Evolutionary conservation across 2,888 invertebrate genomes (phyloP).

Genomic region (Volucella inanis): DNA sequence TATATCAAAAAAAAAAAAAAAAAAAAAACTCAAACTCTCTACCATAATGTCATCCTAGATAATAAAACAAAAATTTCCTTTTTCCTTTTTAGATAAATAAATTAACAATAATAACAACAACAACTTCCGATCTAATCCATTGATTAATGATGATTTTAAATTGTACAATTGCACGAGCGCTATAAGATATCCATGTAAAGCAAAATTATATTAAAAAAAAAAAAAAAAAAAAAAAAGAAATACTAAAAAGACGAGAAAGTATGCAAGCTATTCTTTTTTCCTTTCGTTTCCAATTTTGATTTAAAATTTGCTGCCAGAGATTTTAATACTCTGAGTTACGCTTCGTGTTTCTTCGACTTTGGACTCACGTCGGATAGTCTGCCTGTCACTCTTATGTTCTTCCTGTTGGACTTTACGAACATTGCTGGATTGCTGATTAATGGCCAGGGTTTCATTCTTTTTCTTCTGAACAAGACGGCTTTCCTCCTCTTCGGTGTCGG

Average conservation of each 20-base stretch:
- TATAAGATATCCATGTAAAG: slow-evolving; percentile 3
- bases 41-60: slow-evolving; percentile 55
- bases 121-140: no score
- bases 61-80: slow-evolving; percentile 40
- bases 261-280: background rate
- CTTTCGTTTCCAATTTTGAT: background rate
- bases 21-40: slow-evolving; percentile 22
- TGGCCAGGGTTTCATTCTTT: slow-evolving; percentile 50
- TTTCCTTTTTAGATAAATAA: slow-evolving; percentile 24
- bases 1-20: slow-evolving; percentile 4
- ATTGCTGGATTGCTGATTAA: slow-evolving; percentile 66
- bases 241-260: slow-evolving; percentile 30
- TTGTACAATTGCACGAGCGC: slow-evolving; percentile 20
- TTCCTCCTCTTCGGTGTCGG: slow-evolving; percentile 63
- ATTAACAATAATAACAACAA: slow-evolving; percentile 21
- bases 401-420: slow-evolving; percentile 57
- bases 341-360: slow-evolving; percentile 65
- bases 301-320: slow-evolving; percentile 59
- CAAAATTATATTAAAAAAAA: slow-evolving; percentile 1
- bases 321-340: slow-evolving; percentile 60
- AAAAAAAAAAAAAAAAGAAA: slow-evolving; percentile 35
- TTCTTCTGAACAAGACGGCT: slow-evolving; percentile 61
- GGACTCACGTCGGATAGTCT: slow-evolving; percentile 64
- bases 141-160: slow-evolving; percentile 1
- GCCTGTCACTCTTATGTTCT: slow-evolving; percentile 54